phyloP scores from a whole-genome alignment of 2,113 vertebrate species.

The Prunella fulvescens region DNA sequence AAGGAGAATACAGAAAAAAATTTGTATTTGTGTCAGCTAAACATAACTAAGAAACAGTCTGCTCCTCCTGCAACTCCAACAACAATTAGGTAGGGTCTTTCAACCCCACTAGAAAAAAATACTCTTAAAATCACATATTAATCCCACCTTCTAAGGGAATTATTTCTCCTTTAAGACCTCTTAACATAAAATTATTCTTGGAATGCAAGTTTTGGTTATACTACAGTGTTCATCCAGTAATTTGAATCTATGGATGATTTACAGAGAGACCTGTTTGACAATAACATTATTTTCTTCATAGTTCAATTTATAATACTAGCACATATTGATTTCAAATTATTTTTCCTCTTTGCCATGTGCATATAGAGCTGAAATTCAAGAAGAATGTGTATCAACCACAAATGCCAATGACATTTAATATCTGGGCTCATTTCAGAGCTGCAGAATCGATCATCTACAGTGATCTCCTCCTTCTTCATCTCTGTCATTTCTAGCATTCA shows the following conservation, averaged over 20 bases:
- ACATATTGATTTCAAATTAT: conserved; percentile 42
- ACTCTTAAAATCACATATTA: background rate
- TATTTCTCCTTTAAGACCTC: background rate
- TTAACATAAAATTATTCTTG: background rate
- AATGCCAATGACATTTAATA: conserved; percentile 33
- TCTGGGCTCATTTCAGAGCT: conserved; percentile 28
- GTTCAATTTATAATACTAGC: conserved; percentile 12
- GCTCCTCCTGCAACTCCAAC: background rate
- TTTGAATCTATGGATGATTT: background rate
- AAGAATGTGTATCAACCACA: background rate
- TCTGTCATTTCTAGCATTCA: conserved; percentile 21
- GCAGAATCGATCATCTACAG: background rate
- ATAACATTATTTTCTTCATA: background rate
- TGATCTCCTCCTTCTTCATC: conserved; percentile 11
- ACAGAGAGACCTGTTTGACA: background rate
- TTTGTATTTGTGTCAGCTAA: background rate
- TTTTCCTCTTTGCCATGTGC: conserved; percentile 18
- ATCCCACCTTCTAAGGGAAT: background rate
- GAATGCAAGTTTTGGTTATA: background rate
- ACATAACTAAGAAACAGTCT: background rate
- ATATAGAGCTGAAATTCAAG: conserved; percentile 24
- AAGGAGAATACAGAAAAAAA: background rate
- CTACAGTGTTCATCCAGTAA: background rate
- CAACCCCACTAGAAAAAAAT: background rate
- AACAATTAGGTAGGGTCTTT: background rate